Conservation (phyloP, 2,113 vertebrate genomes). For the Scortum barcoo region DNA sequence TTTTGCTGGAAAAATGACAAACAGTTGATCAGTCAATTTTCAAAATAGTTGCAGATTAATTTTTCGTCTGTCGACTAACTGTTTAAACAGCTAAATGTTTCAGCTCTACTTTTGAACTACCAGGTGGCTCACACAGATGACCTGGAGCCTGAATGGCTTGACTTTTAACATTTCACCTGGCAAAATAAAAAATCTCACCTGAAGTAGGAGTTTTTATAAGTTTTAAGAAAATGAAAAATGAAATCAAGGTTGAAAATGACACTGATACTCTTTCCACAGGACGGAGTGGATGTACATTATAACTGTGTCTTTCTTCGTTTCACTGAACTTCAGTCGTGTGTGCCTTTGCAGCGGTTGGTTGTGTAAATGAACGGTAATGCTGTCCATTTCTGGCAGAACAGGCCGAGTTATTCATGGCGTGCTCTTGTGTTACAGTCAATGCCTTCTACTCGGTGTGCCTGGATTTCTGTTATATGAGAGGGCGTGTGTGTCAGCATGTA, state of each 20-base stretch:
- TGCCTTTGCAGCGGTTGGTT: neutral
- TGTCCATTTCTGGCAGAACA: constrained; percentile 4
- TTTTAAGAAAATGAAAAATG: neutral
- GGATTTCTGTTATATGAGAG: constrained; percentile 34
- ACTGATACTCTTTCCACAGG: neutral
- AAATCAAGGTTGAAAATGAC: neutral
- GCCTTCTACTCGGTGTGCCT: constrained; percentile 18
- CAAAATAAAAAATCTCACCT: neutral
- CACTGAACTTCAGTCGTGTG: neutral
- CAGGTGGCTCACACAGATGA: neutral
- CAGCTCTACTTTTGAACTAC: neutral
- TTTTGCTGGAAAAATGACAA: neutral
- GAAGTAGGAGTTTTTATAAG: neutral
- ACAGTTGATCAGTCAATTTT: neutral
- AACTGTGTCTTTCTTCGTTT: neutral
- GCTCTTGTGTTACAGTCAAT: constrained; percentile 36
- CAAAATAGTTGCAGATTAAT: too few species aligned
- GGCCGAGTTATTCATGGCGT: neutral
- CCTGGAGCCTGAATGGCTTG: neutral
- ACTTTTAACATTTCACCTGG: neutral
- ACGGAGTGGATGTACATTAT: neutral
- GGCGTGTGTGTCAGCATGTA: constrained; percentile 48
- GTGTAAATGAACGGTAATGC: constrained; percentile 17
- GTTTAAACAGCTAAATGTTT: neutral
- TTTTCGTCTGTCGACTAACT: too few species aligned